Evolutionary conservation across 2,113 vertebrate genomes (phyloP).

Genomic region (Coregonus clupeaformis): DNA sequence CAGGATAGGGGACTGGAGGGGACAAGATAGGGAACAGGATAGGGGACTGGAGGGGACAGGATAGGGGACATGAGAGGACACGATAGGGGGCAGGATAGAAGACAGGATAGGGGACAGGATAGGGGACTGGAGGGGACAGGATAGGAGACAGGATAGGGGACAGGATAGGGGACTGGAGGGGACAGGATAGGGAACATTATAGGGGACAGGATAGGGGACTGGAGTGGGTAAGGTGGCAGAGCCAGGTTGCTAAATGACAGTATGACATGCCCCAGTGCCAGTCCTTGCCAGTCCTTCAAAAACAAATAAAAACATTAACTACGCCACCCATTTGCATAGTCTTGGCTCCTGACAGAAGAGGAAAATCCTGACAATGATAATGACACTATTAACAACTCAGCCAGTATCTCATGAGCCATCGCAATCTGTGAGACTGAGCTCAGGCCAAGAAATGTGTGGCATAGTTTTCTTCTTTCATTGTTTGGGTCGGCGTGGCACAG

Average conservation of each 20-base stretch:
- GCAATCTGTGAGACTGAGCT: slow-evolving; percentile 64
- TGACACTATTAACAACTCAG: slow-evolving; percentile 60
- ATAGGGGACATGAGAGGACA: too few species aligned
- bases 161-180: too few species aligned
- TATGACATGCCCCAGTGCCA: not conserved
- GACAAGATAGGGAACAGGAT: too few species aligned
- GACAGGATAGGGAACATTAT: too few species aligned
- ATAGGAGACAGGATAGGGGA: too few species aligned
- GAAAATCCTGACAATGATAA: slow-evolving; percentile 54
- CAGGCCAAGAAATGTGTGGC: slow-evolving; percentile 51
- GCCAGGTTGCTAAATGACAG: not conserved
- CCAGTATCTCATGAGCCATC: slow-evolving; percentile 66
- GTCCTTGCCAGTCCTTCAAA: slow-evolving; percentile 1
- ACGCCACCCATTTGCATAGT: slow-evolving; percentile 23
- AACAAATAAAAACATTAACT: slow-evolving; percentile 11
- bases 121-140: too few species aligned
- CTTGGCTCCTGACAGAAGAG: slow-evolving; percentile 47
- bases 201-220: not conserved
- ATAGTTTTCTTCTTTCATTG: slow-evolving; percentile 30
- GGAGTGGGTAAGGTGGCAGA: slow-evolving; percentile 3
- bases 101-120: too few species aligned
- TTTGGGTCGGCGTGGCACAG: slow-evolving; percentile 58
- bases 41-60: too few species aligned
- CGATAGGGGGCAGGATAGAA: too few species aligned
- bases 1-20: too few species aligned